Conservation (phyloP, 2,113 vertebrate genomes). For the Erythrocercus mccallii region DNA sequence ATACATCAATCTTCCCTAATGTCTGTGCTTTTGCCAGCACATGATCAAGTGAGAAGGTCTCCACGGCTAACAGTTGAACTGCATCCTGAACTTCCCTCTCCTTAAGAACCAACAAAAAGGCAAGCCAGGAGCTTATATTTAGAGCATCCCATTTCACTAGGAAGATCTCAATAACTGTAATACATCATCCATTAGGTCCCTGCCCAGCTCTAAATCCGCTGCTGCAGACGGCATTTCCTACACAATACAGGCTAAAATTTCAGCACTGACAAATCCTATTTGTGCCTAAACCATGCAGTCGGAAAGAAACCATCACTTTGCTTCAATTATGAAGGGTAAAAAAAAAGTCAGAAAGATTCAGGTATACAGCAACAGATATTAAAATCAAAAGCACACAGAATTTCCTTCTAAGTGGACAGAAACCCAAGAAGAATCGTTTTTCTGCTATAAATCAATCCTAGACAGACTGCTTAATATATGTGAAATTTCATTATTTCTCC, state of each 20-base stretch:
- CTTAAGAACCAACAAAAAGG: not conserved
- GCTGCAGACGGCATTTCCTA: not conserved
- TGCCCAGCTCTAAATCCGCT: not conserved
- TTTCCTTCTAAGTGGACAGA: not conserved
- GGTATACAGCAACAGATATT: not conserved
- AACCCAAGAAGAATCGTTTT: not conserved
- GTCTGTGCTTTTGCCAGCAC: not conserved
- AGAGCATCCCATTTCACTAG: not conserved
- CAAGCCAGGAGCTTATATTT: not conserved
- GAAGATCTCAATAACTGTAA: not conserved
- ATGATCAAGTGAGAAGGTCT: not conserved
- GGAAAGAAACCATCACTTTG: not conserved
- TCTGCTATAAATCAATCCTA: not conserved
- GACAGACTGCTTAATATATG: conserved; percentile 20
- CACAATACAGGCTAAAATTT: not conserved
- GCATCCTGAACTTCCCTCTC: not conserved
- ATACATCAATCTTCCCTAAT: not conserved
- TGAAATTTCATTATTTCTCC: not conserved
- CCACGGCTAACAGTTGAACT: not conserved
- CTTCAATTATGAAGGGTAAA: not conserved
- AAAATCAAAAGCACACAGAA: not conserved
- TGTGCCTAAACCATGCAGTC: not conserved
- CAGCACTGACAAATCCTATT: not conserved
- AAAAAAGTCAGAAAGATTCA: not conserved
- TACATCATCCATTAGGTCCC: not conserved